A percentile compares a stretch with the other conserved stretches of the same genome.
These are phyloP conservation scores for Naja naja DNA, from an alignment of 2,113 vertebrate genomes.

Conservation along the genomic window DNA sequence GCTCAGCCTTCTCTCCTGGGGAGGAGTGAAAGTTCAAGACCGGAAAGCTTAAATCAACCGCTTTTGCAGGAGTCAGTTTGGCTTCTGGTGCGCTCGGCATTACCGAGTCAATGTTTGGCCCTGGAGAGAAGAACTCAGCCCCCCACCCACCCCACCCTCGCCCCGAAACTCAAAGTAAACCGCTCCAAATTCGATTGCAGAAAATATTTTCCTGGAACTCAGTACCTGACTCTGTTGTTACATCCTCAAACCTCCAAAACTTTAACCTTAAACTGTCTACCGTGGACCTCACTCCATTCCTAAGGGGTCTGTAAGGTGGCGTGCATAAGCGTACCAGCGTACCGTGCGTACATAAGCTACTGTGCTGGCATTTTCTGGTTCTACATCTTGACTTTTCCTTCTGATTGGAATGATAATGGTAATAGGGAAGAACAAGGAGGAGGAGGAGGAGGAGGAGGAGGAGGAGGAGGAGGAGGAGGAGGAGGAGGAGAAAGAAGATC, in stretches of 20 bases:
- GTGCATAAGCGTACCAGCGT: no score
- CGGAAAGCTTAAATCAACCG: background rate
- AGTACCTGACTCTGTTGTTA: no score
- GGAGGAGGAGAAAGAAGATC: no score
- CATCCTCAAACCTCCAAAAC: no score
- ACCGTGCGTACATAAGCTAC: no score
- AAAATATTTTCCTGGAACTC: no score
- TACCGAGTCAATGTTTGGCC: background rate
- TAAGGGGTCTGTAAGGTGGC: no score
- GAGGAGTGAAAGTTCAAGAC: background rate
- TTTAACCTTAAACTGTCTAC: no score
- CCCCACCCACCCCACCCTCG: background rate
- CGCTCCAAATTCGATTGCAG: no score
- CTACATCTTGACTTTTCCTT: slow-evolving; percentile 40
- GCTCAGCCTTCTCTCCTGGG: background rate
- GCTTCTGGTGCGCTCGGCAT: background rate
- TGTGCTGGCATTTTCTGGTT: background rate
- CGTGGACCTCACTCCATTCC: no score
- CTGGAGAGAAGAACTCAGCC: background rate
- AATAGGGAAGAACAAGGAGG: background rate
- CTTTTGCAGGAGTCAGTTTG: background rate
- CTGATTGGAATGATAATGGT: background rate
- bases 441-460: background rate
- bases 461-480: no score
- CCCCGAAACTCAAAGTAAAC: background rate